Conservation (phyloP, 2,888 invertebrate species). For the Calameuta pallipes region DNA sequence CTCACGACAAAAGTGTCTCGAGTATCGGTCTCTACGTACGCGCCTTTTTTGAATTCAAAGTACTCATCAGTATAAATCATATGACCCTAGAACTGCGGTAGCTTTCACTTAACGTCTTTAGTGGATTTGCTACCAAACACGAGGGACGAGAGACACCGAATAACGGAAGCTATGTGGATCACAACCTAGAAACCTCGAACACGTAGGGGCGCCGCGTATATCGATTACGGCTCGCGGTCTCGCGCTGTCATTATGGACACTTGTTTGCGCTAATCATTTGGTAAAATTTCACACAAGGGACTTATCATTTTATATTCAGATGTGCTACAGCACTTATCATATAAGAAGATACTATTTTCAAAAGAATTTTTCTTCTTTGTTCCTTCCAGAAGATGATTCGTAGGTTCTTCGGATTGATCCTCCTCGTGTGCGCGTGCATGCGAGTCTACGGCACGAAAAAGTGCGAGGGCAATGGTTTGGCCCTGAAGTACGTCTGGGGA, state of each 20-base stretch:
- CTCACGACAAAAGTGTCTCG: too few relatives aligned
- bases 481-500: slow-evolving; percentile 88
- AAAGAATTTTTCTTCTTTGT: too few relatives aligned
- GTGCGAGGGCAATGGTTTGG: slow-evolving; percentile 73
- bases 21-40: too few relatives aligned
- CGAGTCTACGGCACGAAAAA: slow-evolving; percentile 49
- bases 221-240: neutral
- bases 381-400: too few relatives aligned
- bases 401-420: slow-evolving; percentile 47
- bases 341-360: too few relatives aligned
- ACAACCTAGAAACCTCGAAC: slow-evolving; percentile 62
- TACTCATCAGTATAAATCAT: too few relatives aligned
- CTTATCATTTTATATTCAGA: too few relatives aligned
- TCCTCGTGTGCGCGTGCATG: slow-evolving; percentile 40
- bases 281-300: too few relatives aligned
- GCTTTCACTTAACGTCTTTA: slow-evolving; percentile 34
- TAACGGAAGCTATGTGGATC: slow-evolving; percentile 58
- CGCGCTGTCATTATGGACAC: neutral
- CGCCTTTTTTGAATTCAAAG: too few relatives aligned
- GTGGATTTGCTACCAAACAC: neutral
- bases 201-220: slow-evolving; percentile 9
- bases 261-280: too few relatives aligned
- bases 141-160: slow-evolving; percentile 11
- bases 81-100: neutral
- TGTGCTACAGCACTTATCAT: too few relatives aligned